Percentiles rank a stretch among this genome's conserved stretches.
Evolutionary conservation across 30 jellyfish, hydroid and myxozoan species (phyloP).

Genomic region (Chironex yamaguchii): DNA sequence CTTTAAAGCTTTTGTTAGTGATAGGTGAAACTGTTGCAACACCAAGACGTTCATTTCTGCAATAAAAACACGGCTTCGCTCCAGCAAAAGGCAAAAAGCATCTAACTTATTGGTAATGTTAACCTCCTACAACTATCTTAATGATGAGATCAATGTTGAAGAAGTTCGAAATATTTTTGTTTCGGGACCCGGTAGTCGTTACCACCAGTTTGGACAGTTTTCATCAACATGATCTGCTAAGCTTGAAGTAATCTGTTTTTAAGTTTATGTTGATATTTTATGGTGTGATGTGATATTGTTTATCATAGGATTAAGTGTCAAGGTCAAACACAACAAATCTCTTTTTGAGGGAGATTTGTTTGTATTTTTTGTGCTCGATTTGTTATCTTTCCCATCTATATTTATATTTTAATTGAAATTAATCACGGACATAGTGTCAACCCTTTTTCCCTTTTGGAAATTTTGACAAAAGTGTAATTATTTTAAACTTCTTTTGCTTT

Average conservation of each 20-base stretch:
- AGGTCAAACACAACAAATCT: no score
- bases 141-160: neutral
- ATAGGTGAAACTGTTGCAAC: slow-evolving; percentile 7
- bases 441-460: neutral
- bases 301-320: neutral
- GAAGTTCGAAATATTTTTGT: neutral
- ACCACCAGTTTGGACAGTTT: neutral
- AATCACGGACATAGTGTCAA: neutral
- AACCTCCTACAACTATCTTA: neutral
- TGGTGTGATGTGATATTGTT: neutral
- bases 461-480: neutral
- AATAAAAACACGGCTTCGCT: neutral
- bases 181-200: neutral
- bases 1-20: neutral
- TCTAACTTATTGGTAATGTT: neutral
- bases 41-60: neutral
- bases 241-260: neutral
- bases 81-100: neutral
- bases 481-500: neutral
- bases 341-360: no score
- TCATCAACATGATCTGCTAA: neutral
- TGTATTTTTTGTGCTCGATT: no score
- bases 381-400: no score
- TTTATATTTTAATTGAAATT: neutral
- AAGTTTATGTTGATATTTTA: neutral